A percentile compares a stretch with the other conserved stretches of the same genome.
These are phyloP conservation scores for Aphaenogaster ashmeadi DNA, from an alignment of 1,140 invertebrate species.

Conservation along the genomic window DNA sequence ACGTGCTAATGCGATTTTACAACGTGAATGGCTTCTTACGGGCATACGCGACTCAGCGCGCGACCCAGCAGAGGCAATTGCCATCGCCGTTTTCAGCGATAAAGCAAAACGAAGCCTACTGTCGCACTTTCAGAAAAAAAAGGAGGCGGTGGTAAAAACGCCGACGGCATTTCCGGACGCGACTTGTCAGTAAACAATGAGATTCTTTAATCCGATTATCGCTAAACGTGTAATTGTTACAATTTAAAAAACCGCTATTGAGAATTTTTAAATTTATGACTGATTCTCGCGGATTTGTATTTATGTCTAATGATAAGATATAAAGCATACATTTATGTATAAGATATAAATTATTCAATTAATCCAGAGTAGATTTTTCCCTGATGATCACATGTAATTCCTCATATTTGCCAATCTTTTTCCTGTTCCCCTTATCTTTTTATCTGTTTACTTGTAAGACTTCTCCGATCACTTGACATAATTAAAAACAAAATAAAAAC, in stretches of 20 bases:
- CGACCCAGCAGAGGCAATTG: conserved; percentile 15
- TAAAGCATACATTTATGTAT: no score
- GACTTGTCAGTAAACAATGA: conserved; percentile 5
- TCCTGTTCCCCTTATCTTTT: background rate
- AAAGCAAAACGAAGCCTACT: conserved; percentile 30
- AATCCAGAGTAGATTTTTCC: background rate
- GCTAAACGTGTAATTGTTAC: background rate
- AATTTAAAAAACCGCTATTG: background rate
- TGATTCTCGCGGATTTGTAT: background rate
- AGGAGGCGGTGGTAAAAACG: conserved; percentile 5
- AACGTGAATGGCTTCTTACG: conserved; percentile 57
- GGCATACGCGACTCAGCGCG: conserved; percentile 10
- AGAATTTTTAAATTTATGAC: background rate
- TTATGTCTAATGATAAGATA: background rate
- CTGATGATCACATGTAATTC: background rate
- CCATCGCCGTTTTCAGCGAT: conserved; percentile 23
- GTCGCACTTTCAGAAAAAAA: background rate
- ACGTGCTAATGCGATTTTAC: conserved; percentile 69
- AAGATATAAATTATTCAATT: background rate
- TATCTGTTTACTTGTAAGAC: background rate
- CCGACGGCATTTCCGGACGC: background rate
- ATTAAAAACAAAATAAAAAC: background rate
- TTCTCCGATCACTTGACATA: background rate
- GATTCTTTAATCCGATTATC: background rate
- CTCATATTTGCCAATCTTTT: no score